Conservation (phyloP, 2,888 invertebrate species). For the Caenorhabditis zanzibari region DNA sequence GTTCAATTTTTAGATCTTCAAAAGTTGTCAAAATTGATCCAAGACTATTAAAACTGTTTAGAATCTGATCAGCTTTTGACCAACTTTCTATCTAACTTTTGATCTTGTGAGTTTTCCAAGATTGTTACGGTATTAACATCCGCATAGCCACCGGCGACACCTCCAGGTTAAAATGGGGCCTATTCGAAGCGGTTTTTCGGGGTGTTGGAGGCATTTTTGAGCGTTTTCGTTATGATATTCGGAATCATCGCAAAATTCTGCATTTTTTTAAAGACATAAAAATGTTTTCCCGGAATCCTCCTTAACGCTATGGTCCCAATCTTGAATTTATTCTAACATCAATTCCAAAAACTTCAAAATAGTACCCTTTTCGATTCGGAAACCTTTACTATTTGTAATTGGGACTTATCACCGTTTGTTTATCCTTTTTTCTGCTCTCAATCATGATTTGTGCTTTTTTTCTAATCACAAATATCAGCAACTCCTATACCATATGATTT, state of each 20-base stretch:
- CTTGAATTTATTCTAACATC: background rate
- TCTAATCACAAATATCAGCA: constrained; percentile 23
- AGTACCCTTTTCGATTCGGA: background rate
- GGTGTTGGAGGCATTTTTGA: too few relatives aligned
- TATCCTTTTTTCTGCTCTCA: constrained; percentile 20
- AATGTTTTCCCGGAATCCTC: too few relatives aligned
- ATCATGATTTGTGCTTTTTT: constrained; percentile 32
- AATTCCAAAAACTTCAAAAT: background rate
- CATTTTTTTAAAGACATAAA: too few relatives aligned
- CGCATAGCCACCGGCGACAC: too few relatives aligned
- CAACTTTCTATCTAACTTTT: background rate
- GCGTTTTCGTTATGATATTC: too few relatives aligned
- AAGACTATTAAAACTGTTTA: background rate
- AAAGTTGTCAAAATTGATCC: background rate
- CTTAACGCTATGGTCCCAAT: too few relatives aligned
- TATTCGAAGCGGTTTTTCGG: too few relatives aligned
- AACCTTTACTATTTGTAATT: constrained; percentile 14
- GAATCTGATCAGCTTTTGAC: background rate
- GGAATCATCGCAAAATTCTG: too few relatives aligned
- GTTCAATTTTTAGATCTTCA: background rate
- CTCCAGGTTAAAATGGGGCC: too few relatives aligned
- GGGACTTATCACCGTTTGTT: constrained; percentile 17
- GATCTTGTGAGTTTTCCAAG: background rate
- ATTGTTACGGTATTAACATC: background rate
- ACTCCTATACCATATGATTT: constrained; percentile 12